Conservation (phyloP, 2,888 invertebrate species). For the Melinopterus prodromus region DNA sequence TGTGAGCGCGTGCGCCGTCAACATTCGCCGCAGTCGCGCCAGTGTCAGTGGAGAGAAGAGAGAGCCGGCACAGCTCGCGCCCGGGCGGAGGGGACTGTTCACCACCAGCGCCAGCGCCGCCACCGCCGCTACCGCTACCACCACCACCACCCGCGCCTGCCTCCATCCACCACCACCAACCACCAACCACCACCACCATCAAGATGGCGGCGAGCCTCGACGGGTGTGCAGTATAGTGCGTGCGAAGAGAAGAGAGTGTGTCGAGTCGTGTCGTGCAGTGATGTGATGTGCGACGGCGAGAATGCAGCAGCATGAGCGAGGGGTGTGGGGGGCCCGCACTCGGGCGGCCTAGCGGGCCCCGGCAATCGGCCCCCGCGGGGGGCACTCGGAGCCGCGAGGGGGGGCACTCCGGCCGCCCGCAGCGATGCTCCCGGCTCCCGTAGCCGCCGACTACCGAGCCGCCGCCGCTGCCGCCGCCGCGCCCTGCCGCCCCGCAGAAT, state of each 20-base stretch:
- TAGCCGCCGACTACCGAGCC: slow-evolving; percentile 65
- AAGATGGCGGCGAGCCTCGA: slow-evolving; percentile 62
- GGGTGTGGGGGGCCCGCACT: slow-evolving; percentile 56
- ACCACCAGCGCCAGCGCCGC: slow-evolving; percentile 49
- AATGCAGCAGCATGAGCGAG: slow-evolving; percentile 58
- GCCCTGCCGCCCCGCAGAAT: slow-evolving; percentile 63
- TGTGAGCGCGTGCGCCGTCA: slow-evolving; percentile 39
- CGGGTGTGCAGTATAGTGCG: slow-evolving; percentile 41
- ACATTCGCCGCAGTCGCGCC: slow-evolving; percentile 48
- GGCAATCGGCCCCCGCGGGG: slow-evolving; percentile 59
- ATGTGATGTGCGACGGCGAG: slow-evolving; percentile 51
- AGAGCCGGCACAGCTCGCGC: slow-evolving; percentile 61
- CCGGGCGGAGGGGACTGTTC: slow-evolving; percentile 62
- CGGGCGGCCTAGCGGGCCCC: slow-evolving; percentile 67
- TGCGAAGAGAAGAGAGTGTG: slow-evolving; percentile 41
- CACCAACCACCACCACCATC: slow-evolving; percentile 53
- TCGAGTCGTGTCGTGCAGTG: slow-evolving; percentile 45
- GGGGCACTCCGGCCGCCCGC: slow-evolving; percentile 72
- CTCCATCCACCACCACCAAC: slow-evolving; percentile 39
- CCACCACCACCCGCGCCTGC: slow-evolving; percentile 57
- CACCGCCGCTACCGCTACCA: slow-evolving; percentile 26
- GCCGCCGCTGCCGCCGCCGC: slow-evolving; percentile 59
- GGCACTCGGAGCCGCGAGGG: slow-evolving; percentile 64
- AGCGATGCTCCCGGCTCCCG: slow-evolving; percentile 69
- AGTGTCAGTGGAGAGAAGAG: slow-evolving; percentile 58